phyloP scores from a whole-genome alignment of 2,797 vertebrate genomes.

The Channallabes apus region DNA sequence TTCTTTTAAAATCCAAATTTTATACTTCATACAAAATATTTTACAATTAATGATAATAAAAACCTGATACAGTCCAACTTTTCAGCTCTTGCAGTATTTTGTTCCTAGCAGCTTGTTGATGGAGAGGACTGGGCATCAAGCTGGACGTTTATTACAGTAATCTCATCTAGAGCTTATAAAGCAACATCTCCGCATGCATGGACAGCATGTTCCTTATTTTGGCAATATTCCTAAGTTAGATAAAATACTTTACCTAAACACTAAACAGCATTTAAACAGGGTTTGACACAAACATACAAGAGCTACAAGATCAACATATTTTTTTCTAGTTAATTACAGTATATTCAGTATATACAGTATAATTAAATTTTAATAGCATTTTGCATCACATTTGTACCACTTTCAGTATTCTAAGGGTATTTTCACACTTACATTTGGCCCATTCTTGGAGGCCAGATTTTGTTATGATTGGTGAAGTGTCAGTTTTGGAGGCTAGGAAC shows the following conservation, averaged over 20 bases:
- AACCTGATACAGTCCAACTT: neutral
- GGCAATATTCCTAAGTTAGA: conserved; percentile 1
- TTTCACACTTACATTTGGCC: neutral
- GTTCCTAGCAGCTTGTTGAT: conserved; percentile 16
- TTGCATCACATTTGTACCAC: neutral
- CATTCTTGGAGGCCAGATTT: neutral
- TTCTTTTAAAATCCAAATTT: neutral
- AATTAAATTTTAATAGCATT: neutral
- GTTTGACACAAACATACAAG: neutral
- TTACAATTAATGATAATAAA: neutral
- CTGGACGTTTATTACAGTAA: conserved; percentile 20
- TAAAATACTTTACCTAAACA: conserved; percentile 18
- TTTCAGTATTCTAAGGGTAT: neutral
- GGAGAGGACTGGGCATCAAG: conserved; percentile 10
- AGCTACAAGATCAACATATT: no score
- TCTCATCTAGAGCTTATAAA: conserved; percentile 14
- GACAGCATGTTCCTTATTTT: no score
- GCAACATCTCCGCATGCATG: conserved; percentile 14
- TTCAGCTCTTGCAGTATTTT: neutral
- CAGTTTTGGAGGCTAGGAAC: neutral
- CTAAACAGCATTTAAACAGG: neutral
- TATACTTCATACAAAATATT: neutral
- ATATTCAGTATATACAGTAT: neutral
- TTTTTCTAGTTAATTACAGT: neutral
- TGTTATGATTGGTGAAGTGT: neutral